Evolutionary conservation across 2,888 invertebrate genomes (phyloP), one percentile per base, ranked within the genome.

Genomic region (Gandaritis pyraliata): DNA sequence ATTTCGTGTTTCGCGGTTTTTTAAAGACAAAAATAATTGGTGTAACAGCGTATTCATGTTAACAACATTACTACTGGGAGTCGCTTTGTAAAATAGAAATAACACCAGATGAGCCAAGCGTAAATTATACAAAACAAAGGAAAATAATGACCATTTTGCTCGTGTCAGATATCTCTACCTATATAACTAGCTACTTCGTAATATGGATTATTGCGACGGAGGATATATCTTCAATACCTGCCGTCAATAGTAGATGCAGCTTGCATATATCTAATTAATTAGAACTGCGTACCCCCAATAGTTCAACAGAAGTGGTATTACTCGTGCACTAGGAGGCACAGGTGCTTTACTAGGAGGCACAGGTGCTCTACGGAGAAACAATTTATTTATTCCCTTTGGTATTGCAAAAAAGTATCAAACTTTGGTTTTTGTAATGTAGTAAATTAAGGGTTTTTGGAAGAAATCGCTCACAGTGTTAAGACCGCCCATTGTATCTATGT

Each of bases 1-100:
- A 64, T 68, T 62, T 52, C 39, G 45, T 64, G 62, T 64, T 67
- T 61, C 64, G 38, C 49, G 61, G 61, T 61, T 62, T 51, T 53
- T 54, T 50, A 54, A 15, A 30, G 36, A 49, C 43, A 18, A 45
- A 36, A 51, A 33, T 54, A 54, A 54, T 54, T 38, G 54, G 36
- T 4, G 36, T 45, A 18, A 54, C 54, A 36, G 29, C 43, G 41
- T 36, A 23, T 46, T 54, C 54, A 29, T 53, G 11, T 16, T 46
- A 46, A 46, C 46, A 46, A 45, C 18, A 45, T 54, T 46, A 54
- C 46, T 43, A 33, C 33, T 33, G 53, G 18, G 33, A 13, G 53
- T 13, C 33, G 18, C 11, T 54, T 54, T 45, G 6, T 11, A n/a
- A 30, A 49, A 8, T 33, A 36, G 11, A 49, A 33, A 49, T 36